phyloP scores from a whole-genome alignment of 2,797 vertebrate genomes.

The Percopsis omiscomaycus region DNA sequence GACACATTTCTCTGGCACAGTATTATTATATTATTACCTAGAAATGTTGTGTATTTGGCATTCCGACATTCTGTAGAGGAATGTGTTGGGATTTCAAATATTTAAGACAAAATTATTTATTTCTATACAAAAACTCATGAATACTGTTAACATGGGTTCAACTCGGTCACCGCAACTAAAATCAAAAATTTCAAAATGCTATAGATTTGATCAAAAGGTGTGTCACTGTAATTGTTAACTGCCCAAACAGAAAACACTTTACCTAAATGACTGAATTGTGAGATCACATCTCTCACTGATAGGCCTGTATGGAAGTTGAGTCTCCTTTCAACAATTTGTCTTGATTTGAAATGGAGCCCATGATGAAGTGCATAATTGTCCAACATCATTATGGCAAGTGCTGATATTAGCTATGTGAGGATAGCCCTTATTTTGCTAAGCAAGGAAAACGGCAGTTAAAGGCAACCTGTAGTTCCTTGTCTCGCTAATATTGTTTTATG shows the following conservation, averaged over 20 bases:
- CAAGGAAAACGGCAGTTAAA: constrained; percentile 41
- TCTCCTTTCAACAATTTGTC: constrained; percentile 19
- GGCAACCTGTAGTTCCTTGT: constrained; percentile 4
- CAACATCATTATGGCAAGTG: neutral
- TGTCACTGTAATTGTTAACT: neutral
- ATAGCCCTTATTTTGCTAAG: constrained; percentile 39
- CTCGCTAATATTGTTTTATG: constrained; percentile 52
- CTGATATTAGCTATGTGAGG: constrained; percentile 37
- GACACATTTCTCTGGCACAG: constrained; percentile 48
- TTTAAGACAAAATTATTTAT: constrained; percentile 48
- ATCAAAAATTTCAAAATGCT: constrained; percentile 12
- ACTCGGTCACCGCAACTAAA: constrained; percentile 2
- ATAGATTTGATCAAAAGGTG: constrained; percentile 20
- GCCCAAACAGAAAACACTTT: constrained; percentile 11
- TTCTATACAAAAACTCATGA: constrained; percentile 30
- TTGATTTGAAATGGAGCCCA: constrained; percentile 40
- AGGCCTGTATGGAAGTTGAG: constrained; percentile 14
- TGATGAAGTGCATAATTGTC: neutral
- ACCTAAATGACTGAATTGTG: constrained; percentile 13
- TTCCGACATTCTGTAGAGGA: constrained; percentile 38
- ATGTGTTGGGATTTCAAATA: constrained; percentile 41
- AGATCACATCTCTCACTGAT: constrained; percentile 7
- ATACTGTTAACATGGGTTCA: constrained; percentile 16
- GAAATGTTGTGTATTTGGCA: constrained; percentile 40
- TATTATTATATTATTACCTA: constrained; percentile 66